These are phyloP conservation scores for Petrocephalus sullivani DNA, from an alignment of 2,797 vertebrate genomes.

Conservation along the genomic window DNA sequence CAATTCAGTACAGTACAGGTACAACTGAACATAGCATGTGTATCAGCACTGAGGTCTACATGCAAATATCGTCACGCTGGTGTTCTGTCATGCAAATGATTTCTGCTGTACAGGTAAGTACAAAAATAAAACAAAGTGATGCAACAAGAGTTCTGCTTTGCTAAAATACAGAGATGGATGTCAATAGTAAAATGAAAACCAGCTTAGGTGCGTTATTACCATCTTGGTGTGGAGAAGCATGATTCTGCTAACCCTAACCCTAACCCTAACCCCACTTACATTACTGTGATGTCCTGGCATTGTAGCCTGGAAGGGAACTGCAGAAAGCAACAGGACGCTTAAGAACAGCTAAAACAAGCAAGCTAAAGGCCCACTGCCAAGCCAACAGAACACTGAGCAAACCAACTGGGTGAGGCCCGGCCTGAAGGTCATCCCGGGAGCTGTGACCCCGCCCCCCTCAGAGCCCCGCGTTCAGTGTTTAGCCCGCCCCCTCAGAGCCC, in stretches of 20 bases:
- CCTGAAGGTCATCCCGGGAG: neutral
- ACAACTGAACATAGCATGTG: neutral
- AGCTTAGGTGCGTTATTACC: neutral
- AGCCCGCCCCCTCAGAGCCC: neutral
- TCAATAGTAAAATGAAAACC: neutral
- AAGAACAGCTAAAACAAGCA: neutral
- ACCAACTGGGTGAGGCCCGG: neutral
- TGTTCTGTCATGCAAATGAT: constrained; percentile 13
- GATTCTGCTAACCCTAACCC: neutral
- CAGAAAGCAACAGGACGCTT: neutral
- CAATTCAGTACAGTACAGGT: neutral
- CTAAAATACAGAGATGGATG: neutral
- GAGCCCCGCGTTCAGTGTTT: neutral
- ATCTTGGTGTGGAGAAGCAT: neutral
- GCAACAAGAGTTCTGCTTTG: neutral
- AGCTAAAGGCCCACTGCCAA: neutral
- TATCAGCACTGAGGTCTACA: neutral
- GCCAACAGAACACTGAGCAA: neutral
- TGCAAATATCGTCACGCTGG: neutral
- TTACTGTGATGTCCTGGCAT: neutral
- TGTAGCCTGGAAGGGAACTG: neutral
- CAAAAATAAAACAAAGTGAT: neutral
- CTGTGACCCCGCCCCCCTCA: too few species aligned
- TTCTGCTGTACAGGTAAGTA: neutral
- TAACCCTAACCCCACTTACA: neutral